phyloP scores from a whole-genome alignment of 2,888 invertebrate genomes.

The Ormia ochracea region DNA sequence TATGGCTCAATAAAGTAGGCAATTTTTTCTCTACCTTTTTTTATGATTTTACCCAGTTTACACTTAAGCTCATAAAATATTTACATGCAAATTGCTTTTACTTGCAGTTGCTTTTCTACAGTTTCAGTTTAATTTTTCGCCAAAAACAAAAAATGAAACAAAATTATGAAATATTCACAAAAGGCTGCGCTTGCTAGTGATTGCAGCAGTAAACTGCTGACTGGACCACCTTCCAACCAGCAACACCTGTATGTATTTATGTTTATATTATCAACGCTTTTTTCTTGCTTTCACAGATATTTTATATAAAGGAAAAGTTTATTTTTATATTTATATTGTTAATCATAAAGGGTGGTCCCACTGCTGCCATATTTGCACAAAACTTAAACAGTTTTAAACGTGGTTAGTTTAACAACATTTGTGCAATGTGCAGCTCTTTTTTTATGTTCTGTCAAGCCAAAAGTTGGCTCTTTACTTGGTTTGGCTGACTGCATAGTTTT shows the following conservation, averaged over 20 bases:
- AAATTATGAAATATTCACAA: background rate
- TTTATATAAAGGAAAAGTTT: background rate
- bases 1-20: background rate
- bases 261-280: conserved; percentile 24
- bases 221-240: conserved; percentile 26
- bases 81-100: conserved; percentile 61
- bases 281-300: background rate
- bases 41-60: conserved; percentile 57
- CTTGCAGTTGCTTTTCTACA: background rate
- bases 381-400: conserved; percentile 43
- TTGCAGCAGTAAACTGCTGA: background rate
- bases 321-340: conserved; percentile 38
- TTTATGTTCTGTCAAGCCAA: background rate
- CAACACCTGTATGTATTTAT: conserved; percentile 57
- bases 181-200: background rate
- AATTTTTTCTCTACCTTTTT: background rate
- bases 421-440: background rate
- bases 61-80: conserved; percentile 69
- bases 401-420: conserved; percentile 48
- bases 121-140: background rate
- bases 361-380: conserved; percentile 29
- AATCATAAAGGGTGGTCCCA: conserved; percentile 52
- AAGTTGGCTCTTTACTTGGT: conserved; percentile 2
- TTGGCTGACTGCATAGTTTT: background rate
- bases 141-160: background rate